Evolutionary conservation across 1,140 invertebrate species (phyloP).

Genomic region (Phenacoccus solenopsis): DNA sequence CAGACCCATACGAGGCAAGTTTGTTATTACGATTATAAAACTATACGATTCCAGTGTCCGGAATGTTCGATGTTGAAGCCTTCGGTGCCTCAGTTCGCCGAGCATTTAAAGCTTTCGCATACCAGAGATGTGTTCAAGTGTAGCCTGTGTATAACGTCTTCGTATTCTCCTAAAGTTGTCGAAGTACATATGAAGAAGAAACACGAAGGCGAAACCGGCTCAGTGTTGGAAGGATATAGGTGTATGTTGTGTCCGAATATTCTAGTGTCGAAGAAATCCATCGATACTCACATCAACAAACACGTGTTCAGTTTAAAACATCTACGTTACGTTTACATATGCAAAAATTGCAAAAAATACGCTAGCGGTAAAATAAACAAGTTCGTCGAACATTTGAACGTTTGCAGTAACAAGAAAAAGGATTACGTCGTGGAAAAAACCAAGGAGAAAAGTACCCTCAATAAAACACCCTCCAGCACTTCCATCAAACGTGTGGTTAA

Average conservation of each 20-base stretch:
- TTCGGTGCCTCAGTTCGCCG: background rate
- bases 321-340: constrained; percentile 20
- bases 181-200: constrained; percentile 7
- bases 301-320: constrained; percentile 16
- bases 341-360: constrained; percentile 18
- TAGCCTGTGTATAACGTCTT: constrained; percentile 18
- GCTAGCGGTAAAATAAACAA: constrained; percentile 15
- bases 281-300: constrained; percentile 15
- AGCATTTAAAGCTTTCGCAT: constrained; percentile 18
- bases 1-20: constrained; percentile 17
- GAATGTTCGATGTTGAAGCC: constrained; percentile 9
- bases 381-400: background rate
- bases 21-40: constrained; percentile 21
- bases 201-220: background rate
- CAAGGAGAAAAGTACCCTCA: background rate
- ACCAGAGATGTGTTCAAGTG: constrained; percentile 20
- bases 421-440: background rate
- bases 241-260: constrained; percentile 22
- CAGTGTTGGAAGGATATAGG: background rate
- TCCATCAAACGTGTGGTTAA: too few relatives aligned
- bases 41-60: constrained; percentile 19
- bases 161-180: constrained; percentile 12
- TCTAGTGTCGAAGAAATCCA: constrained; percentile 16
- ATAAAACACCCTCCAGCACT: background rate
- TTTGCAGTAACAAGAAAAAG: background rate